A percentile compares a stretch with the other conserved stretches of the same genome.
phyloP scores from a whole-genome alignment of 2,888 invertebrate species.

The Clitarchus hookeri region DNA sequence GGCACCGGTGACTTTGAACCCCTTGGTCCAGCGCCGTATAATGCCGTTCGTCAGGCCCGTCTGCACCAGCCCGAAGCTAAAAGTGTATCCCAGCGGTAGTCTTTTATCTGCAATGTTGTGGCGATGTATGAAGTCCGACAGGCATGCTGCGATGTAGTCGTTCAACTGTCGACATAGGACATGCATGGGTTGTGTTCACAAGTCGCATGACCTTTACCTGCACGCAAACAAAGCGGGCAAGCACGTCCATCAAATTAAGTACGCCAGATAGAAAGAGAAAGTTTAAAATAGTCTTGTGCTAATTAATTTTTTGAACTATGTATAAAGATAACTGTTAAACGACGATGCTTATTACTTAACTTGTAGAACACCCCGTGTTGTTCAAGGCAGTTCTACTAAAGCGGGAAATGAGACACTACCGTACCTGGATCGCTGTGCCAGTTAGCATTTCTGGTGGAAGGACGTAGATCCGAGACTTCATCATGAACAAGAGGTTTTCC shows the following conservation, averaged over 20 bases:
- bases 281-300: no score
- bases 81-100: conserved; percentile 66
- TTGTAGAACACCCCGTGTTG: no score
- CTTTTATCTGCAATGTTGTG: conserved; percentile 51
- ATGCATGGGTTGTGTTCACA: conserved; percentile 18
- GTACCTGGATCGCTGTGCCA: conserved; percentile 71
- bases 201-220: no score
- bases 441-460: conserved; percentile 94
- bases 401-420: neutral
- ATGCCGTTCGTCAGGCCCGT: conserved; percentile 61
- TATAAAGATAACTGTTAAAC: no score
- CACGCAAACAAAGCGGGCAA: no score
- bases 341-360: no score
- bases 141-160: conserved; percentile 65
- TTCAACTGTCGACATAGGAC: conserved; percentile 49
- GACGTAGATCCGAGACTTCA: conserved; percentile 97
- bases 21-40: conserved; percentile 65
- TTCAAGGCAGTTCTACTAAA: no score
- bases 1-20: conserved; percentile 65
- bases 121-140: conserved; percentile 60
- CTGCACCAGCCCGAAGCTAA: conserved; percentile 65
- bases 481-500: conserved; percentile 75
- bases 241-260: no score
- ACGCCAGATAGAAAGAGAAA: no score
- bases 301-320: no score